Percentiles rank a stretch among this genome's conserved stretches.
phyloP scores from a whole-genome alignment of 2,888 invertebrate genomes.

The Trileptium ribeirensis region DNA sequence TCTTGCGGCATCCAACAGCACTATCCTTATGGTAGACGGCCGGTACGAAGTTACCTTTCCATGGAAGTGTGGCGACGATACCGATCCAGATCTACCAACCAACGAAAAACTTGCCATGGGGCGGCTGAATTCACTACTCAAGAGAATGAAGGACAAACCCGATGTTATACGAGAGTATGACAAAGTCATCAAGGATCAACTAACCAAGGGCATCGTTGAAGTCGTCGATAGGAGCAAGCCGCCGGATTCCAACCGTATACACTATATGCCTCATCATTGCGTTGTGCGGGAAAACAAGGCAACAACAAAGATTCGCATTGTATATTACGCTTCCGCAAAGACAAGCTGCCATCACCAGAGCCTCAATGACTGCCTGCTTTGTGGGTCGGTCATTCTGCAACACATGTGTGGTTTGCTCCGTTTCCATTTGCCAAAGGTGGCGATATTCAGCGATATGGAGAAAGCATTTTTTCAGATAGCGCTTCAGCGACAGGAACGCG shows the following conservation, averaged over 20 bases:
- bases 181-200: background rate
- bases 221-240: background rate
- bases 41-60: background rate
- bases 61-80: too few relatives aligned
- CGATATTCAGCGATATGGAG: conserved; percentile 31
- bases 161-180: background rate
- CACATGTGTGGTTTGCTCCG: background rate
- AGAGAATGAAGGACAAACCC: background rate
- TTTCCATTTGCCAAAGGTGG: background rate
- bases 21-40: too few relatives aligned
- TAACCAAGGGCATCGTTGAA: conserved; percentile 5
- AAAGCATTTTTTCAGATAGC: conserved; percentile 39
- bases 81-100: too few relatives aligned
- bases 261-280: conserved; percentile 12
- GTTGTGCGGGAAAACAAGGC: background rate
- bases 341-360: background rate
- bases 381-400: conserved; percentile 12
- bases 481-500: conserved; percentile 29
- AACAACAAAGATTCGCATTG: background rate
- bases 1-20: too few relatives aligned
- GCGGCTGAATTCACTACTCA: background rate
- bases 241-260: background rate
- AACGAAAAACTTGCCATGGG: too few relatives aligned
- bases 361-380: conserved; percentile 7
- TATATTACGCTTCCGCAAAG: conserved; percentile 9